Conservation (phyloP, 1,140 invertebrate genomes). For the Calephelis nemesis region DNA sequence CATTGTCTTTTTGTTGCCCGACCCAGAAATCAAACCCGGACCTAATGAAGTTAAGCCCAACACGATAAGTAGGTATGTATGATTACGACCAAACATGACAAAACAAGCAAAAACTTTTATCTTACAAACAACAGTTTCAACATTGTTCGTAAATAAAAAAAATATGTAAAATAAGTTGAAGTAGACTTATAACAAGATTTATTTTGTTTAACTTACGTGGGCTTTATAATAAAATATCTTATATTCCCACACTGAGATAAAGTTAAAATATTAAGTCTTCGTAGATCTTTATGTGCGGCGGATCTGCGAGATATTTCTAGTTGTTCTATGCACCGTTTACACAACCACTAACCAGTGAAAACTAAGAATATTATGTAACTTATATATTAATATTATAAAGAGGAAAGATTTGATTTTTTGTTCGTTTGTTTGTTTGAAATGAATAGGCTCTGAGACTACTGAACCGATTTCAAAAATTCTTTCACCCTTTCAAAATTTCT, state of each 20-base stretch:
- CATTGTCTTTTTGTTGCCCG: too few species aligned
- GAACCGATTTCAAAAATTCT: too few species aligned
- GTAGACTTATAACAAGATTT: conserved; percentile 1
- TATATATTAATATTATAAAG: too few species aligned
- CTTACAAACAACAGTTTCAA: background rate
- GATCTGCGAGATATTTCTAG: conserved; percentile 47
- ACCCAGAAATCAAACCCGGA: too few species aligned
- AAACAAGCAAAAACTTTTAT: too few species aligned
- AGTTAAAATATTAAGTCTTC: conserved; percentile 61
- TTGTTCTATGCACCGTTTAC: conserved; percentile 15
- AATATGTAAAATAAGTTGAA: background rate
- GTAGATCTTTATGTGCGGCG: conserved; percentile 43
- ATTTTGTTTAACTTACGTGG: conserved; percentile 9
- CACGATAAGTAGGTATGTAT: too few species aligned
- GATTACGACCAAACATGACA: too few species aligned
- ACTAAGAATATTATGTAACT: background rate
- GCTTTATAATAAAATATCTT: conserved; percentile 16
- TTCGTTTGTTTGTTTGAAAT: too few species aligned
- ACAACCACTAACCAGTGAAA: background rate
- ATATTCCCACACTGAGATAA: conserved; percentile 35
- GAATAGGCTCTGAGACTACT: too few species aligned
- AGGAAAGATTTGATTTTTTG: too few species aligned
- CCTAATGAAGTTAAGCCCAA: too few species aligned
- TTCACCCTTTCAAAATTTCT: too few species aligned
- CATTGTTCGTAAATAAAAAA: background rate